Evolutionary conservation across 2,113 vertebrate genomes (phyloP), one percentile per base, ranked within the genome.

Genomic region (Lamprotornis superbus): DNA sequence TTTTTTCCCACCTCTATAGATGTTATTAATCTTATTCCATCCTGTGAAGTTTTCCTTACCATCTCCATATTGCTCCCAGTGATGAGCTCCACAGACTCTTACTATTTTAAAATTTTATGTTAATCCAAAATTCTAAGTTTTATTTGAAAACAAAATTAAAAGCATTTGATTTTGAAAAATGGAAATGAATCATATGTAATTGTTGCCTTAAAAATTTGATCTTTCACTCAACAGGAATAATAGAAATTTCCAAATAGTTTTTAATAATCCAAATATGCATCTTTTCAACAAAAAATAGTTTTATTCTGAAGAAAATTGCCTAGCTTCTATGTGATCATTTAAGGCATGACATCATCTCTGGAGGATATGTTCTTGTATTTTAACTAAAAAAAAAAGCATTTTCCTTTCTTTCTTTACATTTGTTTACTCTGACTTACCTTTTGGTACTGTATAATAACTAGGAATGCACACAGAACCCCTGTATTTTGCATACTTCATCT

Each of bases 111-210:
- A 18, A 13, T 81, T 63, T 46, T 70, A 5, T 42, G 9, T 70
- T 21, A 17, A 81, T 87, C 39, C 23, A 53, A 67, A 70, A 50
- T 35, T 70, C 46, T 47, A 50, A 25, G 3, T 12, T 70, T 84
- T 21, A 46, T 69, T 87, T 59, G 20, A 64, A 70, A 78, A 33
- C 35, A 83, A 57, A 56, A 50, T 5, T 8, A 49, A 75, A 82
- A 68, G 3, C 4, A 15, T 55, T 85, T 59, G 4, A 18, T 80
- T 76, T 73, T 52, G 57, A 67, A 75, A 83, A 83, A 67, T 42
- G 8, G 9, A 55, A 89, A 63, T 9, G 0, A 67, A 55, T 53
- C 7, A 5, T 50, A 27, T 1, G 6, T 6, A 27, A 17, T 4
- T 57, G 6, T 55, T 83, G 24, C 25, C 83, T 77, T 3, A 40